A percentile compares a stretch with the other conserved stretches of the same genome.
Conservation (phyloP, 64 coral and sea anemone species). For the Stichodactyla mertensii region DNA sequence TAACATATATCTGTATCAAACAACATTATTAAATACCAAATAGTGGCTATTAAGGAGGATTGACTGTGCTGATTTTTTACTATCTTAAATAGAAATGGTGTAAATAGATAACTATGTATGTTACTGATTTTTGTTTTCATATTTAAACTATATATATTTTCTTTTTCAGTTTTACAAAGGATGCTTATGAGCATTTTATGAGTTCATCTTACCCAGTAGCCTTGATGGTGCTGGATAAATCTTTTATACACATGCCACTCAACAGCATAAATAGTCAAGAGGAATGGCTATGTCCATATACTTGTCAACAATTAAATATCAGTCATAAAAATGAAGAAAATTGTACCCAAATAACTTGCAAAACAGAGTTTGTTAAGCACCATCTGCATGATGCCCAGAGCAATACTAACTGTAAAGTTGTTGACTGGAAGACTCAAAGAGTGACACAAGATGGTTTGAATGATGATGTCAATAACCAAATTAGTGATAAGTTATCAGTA, state of each 20-base stretch:
- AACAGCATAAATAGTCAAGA: too few species aligned
- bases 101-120: not conserved
- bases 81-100: too few species aligned
- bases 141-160: not conserved
- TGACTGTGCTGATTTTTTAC: too few species aligned
- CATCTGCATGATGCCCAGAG: too few species aligned
- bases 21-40: too few species aligned
- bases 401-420: not conserved
- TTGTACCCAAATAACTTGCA: not conserved
- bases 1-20: too few species aligned
- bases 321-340: not conserved
- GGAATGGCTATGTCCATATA: too few species aligned
- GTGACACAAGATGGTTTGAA: not conserved
- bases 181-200: conserved; percentile 66
- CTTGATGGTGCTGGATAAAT: conserved; percentile 16
- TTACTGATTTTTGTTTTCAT: not conserved
- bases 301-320: too few species aligned
- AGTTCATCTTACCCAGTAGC: conserved; percentile 62
- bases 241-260: not conserved
- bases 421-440: not conserved
- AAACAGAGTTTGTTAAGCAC: not conserved
- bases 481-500: not conserved
- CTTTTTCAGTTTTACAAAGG: conserved; percentile 60
- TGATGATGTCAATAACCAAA: not conserved
- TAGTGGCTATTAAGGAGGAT: too few species aligned